Evolutionary conservation across 2,113 vertebrate species (phyloP).

Genomic region (Vicugna pacos): DNA sequence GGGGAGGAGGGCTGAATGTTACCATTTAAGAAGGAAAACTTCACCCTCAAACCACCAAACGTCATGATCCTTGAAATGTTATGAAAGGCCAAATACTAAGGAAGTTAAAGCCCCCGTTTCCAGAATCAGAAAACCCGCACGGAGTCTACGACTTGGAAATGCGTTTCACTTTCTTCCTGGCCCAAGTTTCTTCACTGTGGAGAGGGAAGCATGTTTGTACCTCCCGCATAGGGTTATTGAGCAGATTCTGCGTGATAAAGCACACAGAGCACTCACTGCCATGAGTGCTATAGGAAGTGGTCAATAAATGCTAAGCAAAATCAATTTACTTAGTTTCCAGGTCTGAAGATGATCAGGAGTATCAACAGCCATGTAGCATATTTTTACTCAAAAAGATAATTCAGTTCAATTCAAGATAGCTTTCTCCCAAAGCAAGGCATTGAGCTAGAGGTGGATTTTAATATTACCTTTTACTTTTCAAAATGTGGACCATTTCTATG

Average conservation of each 20-base stretch:
- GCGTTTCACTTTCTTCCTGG: neutral
- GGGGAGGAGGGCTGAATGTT: neutral
- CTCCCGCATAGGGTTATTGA: neutral
- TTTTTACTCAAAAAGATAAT: constrained; percentile 9
- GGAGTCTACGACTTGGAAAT: neutral
- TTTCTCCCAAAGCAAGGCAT: neutral
- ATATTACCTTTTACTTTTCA: neutral
- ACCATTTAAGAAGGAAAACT: neutral
- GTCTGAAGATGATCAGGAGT: neutral
- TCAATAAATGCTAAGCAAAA: neutral
- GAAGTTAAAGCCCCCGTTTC: neutral
- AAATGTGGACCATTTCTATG: neutral
- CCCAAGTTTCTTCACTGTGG: neutral
- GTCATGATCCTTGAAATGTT: neutral
- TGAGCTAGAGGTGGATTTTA: neutral
- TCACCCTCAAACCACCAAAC: neutral
- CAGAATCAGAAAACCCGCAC: neutral
- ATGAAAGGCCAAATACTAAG: neutral
- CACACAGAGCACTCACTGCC: neutral
- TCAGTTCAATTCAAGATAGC: neutral
- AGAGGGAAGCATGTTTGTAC: neutral
- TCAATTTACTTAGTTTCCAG: neutral
- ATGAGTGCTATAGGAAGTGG: neutral
- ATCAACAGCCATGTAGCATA: neutral
- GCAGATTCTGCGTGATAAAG: neutral